Conservation (phyloP, 1,140 invertebrate species). For the Cydia strobilella region DNA sequence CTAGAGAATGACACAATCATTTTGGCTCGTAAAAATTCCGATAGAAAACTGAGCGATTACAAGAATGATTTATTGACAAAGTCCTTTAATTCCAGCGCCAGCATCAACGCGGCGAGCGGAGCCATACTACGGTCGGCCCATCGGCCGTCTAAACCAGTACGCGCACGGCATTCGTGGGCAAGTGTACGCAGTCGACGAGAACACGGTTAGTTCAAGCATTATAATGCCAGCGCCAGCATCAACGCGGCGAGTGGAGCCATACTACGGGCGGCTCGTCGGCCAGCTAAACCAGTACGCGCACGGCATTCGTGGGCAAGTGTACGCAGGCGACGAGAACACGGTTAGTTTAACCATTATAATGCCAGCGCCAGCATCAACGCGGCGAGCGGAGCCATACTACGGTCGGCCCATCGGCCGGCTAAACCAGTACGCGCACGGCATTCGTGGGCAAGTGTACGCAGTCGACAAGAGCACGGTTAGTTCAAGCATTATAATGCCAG, state of each 20-base stretch:
- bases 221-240: conserved; percentile 42
- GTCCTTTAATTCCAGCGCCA: conserved; percentile 40
- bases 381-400: conserved; percentile 85
- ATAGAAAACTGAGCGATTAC: background rate
- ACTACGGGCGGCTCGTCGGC: conserved; percentile 90
- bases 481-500: conserved; percentile 40
- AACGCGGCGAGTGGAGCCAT: conserved; percentile 81
- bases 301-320: conserved; percentile 88
- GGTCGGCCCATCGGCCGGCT: conserved; percentile 87
- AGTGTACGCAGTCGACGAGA: conserved; percentile 93
- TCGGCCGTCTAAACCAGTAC: conserved; percentile 85
- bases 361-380: conserved; percentile 45
- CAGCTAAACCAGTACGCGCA: conserved; percentile 85
- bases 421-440: conserved; percentile 86
- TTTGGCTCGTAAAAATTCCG: background rate
- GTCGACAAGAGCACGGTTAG: conserved; percentile 89
- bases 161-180: conserved; percentile 88
- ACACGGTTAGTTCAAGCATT: conserved; percentile 76
- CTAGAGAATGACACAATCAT: too few species aligned
- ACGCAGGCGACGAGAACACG: conserved; percentile 92
- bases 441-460: conserved; percentile 89
- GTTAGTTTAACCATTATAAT: conserved; percentile 39
- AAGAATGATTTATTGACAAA: too few species aligned
- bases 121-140: conserved; percentile 88
- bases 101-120: conserved; percentile 74